Conservation (phyloP, 1,140 invertebrate genomes). For the Steinernema khuongi region DNA sequence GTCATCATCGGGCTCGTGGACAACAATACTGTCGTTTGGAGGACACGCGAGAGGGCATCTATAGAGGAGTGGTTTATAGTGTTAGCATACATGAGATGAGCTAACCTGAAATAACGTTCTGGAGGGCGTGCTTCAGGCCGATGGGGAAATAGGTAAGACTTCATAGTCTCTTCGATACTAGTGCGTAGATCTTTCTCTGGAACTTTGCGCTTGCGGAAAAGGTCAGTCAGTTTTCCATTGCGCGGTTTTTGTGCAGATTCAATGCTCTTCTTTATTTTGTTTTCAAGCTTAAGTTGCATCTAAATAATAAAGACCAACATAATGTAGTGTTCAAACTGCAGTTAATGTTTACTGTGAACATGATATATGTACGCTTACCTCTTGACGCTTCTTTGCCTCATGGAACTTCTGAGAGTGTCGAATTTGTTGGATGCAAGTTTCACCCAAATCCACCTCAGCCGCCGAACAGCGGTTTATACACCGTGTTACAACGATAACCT, state of each 20-base stretch:
- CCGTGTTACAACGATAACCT: slow-evolving; percentile 37
- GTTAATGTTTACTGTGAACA: too few relatives aligned
- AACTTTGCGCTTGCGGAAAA: background rate
- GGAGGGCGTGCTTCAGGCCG: background rate
- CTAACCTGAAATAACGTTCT: background rate
- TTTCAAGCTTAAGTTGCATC: background rate
- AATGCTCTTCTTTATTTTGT: background rate
- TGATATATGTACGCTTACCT: slow-evolving; percentile 16
- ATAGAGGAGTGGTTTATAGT: too few relatives aligned
- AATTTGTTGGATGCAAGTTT: slow-evolving; percentile 17
- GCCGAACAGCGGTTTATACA: slow-evolving; percentile 20
- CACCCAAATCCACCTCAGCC: slow-evolving; percentile 20
- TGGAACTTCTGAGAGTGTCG: slow-evolving; percentile 22
- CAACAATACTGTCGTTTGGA: background rate
- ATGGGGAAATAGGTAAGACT: background rate
- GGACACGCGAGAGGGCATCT: background rate
- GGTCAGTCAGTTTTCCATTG: background rate
- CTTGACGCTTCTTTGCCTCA: slow-evolving; percentile 23
- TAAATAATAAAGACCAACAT: background rate
- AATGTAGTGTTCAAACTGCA: too few relatives aligned
- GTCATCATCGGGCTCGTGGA: background rate
- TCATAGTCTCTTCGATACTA: background rate
- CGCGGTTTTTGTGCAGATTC: background rate
- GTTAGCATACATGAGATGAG: too few relatives aligned
- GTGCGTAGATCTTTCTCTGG: background rate